A percentile compares a stretch with the other conserved stretches of the same genome.
Evolutionary conservation across 2,113 vertebrate species (phyloP).

Genomic region (Trichechus manatus): DNA sequence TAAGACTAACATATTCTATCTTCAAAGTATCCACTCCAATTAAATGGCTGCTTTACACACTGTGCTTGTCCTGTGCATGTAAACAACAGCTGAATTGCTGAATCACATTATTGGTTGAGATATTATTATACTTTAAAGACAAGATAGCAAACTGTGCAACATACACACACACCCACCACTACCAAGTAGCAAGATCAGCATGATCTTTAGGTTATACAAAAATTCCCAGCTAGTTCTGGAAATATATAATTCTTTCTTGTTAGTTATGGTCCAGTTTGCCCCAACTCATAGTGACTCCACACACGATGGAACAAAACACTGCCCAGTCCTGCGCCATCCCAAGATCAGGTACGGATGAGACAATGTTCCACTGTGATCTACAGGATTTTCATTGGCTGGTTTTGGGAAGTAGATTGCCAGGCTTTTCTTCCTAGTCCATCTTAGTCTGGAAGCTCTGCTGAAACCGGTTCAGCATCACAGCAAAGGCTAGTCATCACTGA

Average conservation of each 20-base stretch:
- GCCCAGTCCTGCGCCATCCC: not conserved
- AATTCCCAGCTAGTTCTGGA: not conserved
- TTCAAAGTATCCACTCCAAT: not conserved
- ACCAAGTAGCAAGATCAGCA: conserved; percentile 7
- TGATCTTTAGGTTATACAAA: not conserved
- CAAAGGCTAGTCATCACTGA: not conserved
- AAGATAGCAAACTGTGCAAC: not conserved
- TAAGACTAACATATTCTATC: not conserved
- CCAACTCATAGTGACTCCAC: too few species aligned
- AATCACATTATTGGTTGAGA: not conserved
- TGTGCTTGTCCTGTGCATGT: not conserved
- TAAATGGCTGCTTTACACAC: not conserved
- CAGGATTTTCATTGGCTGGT: not conserved
- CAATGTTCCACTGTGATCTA: too few species aligned
- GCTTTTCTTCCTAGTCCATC: not conserved
- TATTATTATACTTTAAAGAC: conserved; percentile 6
- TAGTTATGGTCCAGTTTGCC: not conserved
- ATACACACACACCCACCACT: not conserved
- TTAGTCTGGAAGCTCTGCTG: not conserved
- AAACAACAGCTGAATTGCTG: not conserved
- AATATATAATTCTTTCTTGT: not conserved
- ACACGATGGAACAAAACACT: not conserved
- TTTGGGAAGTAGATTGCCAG: not conserved
- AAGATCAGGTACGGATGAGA: not conserved
- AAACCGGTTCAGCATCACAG: too few species aligned